Base-by-base conservation (phyloP, 1,140 invertebrate genomes). In the Daktulosphaira vitifoliae region DNA sequence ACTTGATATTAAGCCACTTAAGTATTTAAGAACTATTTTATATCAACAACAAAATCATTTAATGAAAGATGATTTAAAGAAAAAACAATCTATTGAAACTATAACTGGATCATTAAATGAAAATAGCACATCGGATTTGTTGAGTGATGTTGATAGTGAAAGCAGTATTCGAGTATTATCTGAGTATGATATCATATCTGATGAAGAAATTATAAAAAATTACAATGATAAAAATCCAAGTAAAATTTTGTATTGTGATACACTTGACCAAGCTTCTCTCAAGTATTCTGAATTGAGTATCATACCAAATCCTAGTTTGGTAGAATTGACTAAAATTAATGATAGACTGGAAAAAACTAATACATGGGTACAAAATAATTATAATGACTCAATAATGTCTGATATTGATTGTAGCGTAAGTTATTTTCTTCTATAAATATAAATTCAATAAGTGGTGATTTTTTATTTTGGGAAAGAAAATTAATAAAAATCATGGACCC, bases 21-120 rank as follows among this genome's bases (percentile, higher is more conserved):
- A 62, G 7, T 62, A 62, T 62, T 62, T 62, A 62, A 48, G 46
- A 62, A 39, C 26, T 1, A 7, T 46, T 15, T 62, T n/a, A n/a
- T n/a, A n/a, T n/a, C n/a, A n/a, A n/a, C n/a, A n/a, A n/a, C n/a
- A n/a, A n/a, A n/a, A n/a, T n/a, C n/a, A n/a, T n/a, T n/a, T n/a
- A n/a, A n/a, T n/a, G n/a, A n/a, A n/a, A n/a, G n/a, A n/a, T n/a
- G n/a, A n/a, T n/a, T n/a, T n/a, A n/a, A n/a, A n/a, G n/a, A n/a
- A n/a, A n/a, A n/a, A n/a, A n/a, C n/a, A n/a, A n/a, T n/a, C n/a
- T n/a, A n/a, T n/a, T n/a, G n/a, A n/a, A n/a, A n/a, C n/a, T n/a
- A n/a, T n/a, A n/a, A n/a, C n/a, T n/a, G n/a, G n/a, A n/a, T n/a
- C n/a, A n/a, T n/a, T n/a, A n/a, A n/a, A n/a, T n/a, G n/a, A n/a